These are phyloP conservation scores for Arnoldichthys spilopterus DNA, from an alignment of 2,797 vertebrate species.

Conservation along the genomic window DNA sequence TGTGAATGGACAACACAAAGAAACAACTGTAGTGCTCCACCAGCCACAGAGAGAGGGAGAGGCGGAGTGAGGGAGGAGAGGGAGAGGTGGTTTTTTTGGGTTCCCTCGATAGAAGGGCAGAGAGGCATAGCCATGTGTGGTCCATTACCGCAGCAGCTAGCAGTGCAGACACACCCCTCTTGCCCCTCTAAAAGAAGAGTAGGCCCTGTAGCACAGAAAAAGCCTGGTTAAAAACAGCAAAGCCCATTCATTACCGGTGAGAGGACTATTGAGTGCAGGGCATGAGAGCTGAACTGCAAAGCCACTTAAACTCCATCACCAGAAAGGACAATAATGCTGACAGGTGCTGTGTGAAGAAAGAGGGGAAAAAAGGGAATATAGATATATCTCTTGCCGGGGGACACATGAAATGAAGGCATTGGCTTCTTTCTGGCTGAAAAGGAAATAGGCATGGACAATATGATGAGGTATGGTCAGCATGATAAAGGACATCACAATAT, in stretches of 20 bases:
- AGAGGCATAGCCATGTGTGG: constrained; percentile 76
- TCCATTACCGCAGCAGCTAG: constrained; percentile 74
- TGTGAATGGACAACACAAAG: constrained; percentile 73
- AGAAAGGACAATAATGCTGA: constrained; percentile 67
- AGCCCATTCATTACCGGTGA: constrained; percentile 55
- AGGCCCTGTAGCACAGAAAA: constrained; percentile 62
- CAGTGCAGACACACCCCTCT: constrained; percentile 68
- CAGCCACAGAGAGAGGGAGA: constrained; percentile 36
- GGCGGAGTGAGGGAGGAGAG: constrained; percentile 28
- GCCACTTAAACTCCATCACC: constrained; percentile 62
- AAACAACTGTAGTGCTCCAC: constrained; percentile 65
- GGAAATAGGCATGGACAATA: background rate
- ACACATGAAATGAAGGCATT: constrained; percentile 1
- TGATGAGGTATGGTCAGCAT: background rate
- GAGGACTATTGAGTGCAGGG: constrained; percentile 53
- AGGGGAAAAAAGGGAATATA: constrained; percentile 27
- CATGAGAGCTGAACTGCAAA: constrained; percentile 62
- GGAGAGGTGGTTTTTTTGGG: constrained; percentile 54
- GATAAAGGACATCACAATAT: background rate
- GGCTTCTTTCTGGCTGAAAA: constrained; percentile 21
- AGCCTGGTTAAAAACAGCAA: constrained; percentile 47
- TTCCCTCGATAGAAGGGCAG: constrained; percentile 61
- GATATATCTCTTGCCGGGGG: background rate
- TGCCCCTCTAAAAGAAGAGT: constrained; percentile 65
- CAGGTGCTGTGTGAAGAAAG: constrained; percentile 68